Evolutionary conservation across 1,140 invertebrate genomes (phyloP).

Genomic region (Tenebrio molitor): DNA sequence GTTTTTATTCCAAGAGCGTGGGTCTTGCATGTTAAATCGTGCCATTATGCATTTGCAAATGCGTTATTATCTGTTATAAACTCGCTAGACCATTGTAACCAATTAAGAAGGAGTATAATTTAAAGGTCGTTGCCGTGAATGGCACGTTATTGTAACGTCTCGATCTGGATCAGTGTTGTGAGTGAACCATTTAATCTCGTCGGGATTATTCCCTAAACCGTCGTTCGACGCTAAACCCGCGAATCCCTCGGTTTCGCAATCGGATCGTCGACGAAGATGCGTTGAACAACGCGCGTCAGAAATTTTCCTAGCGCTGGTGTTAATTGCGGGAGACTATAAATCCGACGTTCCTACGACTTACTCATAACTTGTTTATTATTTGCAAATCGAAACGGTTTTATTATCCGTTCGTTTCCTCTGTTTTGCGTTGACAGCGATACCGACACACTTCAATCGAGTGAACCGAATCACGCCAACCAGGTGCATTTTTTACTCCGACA

Average conservation of each 20-base stretch:
- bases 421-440: too few relatives aligned
- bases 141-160: background rate
- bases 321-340: conserved; percentile 10
- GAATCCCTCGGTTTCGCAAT: too few relatives aligned
- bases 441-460: too few relatives aligned
- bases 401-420: background rate
- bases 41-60: conserved; percentile 17
- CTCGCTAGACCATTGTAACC: conserved; percentile 36
- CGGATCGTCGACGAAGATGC: too few relatives aligned
- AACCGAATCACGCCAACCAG: too few relatives aligned
- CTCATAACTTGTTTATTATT: conserved; percentile 17
- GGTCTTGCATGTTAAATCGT: conserved; percentile 11
- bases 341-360: background rate
- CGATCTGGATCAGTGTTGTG: background rate
- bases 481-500: too few relatives aligned
- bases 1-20: conserved; percentile 3
- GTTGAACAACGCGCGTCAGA: too few relatives aligned
- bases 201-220: too few relatives aligned
- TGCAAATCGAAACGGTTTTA: background rate
- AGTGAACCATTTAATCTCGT: too few relatives aligned
- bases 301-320: conserved; percentile 21
- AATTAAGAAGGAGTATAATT: conserved; percentile 25
- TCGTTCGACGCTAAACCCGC: too few relatives aligned
- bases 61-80: conserved; percentile 31
- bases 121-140: conserved; percentile 11